Base-by-base conservation (phyloP, 2,888 invertebrate species). In the Orthosia cruda region DNA sequence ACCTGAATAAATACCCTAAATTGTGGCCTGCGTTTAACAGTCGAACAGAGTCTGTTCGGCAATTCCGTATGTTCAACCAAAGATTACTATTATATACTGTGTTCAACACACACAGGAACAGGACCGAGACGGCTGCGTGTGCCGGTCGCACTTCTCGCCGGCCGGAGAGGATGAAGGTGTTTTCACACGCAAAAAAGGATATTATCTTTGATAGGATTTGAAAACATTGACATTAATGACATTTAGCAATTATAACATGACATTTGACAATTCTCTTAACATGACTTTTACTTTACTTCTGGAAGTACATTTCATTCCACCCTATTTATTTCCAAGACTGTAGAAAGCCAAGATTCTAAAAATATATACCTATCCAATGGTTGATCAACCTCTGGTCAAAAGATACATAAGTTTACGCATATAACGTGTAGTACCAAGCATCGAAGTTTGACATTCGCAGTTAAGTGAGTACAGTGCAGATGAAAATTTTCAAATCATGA, bases 401-500 rank as follows among this genome's bases (percentile, higher is more conserved):
- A 50, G n/a, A 40, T 50, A 45, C 32, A 5, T 16, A 26, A 12
- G 32, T 45, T 54, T 49, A n/a, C 62, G 66, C 57, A n/a, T 67
- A 3, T 40, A 65, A 32, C 26, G 68, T 26, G 1, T n/a, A 47
- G 11, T 49, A 23, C 55, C 20, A 62, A 5, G 20, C 32, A 23
- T 45, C 13, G 20, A 26, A 12, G 20, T 18, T 47, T 18, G 26
- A 11, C 23, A 55, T 20, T 54, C 26, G 12, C 50, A 67, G 45
- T 1, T n/a, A 57, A 74, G 49, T 62, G 80, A 45, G n/a, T 23
- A 7, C 23, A 57, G 32, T 55, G 79, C 75, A 83, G 77, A 87
- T 86, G 82, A 86, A 77, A 75, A 78, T 80, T 71, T 54, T 62
- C 32, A 83, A 91, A 94, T 84, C 92, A 96, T 96, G 96, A 93